These are phyloP conservation scores for Lepus americanus DNA, from an alignment of 2,113 vertebrate genomes.

Conservation along the genomic window DNA sequence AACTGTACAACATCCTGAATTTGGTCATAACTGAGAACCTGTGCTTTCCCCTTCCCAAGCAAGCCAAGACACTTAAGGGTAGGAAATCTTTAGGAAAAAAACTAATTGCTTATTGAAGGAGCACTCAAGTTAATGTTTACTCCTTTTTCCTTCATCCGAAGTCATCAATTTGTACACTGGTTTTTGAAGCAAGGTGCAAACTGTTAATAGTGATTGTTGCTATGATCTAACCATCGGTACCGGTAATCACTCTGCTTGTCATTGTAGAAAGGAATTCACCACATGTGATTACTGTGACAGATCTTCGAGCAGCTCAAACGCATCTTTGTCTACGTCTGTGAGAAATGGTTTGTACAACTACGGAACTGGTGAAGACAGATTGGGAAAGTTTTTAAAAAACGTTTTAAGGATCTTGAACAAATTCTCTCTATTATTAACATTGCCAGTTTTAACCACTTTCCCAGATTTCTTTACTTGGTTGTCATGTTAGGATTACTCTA, in stretches of 20 bases:
- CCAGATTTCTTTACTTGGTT: background rate
- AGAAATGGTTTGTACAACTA: background rate
- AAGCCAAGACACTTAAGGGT: background rate
- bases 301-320: background rate
- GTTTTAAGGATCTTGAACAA: background rate
- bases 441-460: background rate
- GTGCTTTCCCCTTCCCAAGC: background rate
- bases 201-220: background rate
- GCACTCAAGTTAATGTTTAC: background rate
- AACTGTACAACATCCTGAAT: conserved; percentile 28
- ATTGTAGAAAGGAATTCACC: background rate
- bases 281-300: background rate
- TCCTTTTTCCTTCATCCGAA: background rate
- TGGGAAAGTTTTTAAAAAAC: background rate
- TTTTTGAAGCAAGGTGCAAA: background rate
- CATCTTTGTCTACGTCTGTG: background rate
- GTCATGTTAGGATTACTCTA: background rate
- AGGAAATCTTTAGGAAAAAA: background rate
- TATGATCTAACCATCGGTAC: no score
- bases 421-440: background rate
- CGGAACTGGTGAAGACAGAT: background rate
- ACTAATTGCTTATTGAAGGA: background rate
- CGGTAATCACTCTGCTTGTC: background rate
- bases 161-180: background rate
- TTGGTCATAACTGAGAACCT: background rate